Percentiles rank a stretch among this genome's conserved stretches.
Evolutionary conservation across 2,797 vertebrate species (phyloP).

Genomic region (Pseudopleuronectes americanus): DNA sequence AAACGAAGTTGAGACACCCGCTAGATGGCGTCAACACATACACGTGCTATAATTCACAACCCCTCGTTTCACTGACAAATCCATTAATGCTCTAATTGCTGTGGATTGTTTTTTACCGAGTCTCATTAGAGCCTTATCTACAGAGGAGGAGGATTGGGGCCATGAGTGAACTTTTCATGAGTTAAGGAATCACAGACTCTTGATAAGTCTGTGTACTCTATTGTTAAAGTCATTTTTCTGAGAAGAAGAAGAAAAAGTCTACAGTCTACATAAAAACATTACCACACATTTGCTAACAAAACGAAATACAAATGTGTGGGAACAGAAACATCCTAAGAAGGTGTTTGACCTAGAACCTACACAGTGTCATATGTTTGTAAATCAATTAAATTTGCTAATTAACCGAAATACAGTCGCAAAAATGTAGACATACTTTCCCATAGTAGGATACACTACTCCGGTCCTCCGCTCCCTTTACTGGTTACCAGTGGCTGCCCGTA

Average conservation of each 20-base stretch:
- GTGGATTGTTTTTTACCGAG: slow-evolving; percentile 56
- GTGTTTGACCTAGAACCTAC: too few relatives aligned
- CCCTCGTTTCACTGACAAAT: slow-evolving; percentile 57
- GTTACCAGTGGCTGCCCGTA: too few relatives aligned
- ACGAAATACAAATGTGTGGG: too few relatives aligned
- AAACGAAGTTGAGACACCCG: slow-evolving; percentile 43
- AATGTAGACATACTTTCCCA: too few relatives aligned
- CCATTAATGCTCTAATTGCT: slow-evolving; percentile 66
- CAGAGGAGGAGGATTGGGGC: slow-evolving; percentile 8
- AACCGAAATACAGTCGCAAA: too few relatives aligned
- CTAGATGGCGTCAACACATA: slow-evolving; percentile 77
- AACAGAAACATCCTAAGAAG: too few relatives aligned
- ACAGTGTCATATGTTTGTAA: too few relatives aligned
- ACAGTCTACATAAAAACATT: too few relatives aligned
- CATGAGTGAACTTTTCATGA: slow-evolving; percentile 8
- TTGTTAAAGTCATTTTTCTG: neutral
- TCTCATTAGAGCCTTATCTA: slow-evolving; percentile 60
- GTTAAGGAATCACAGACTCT: slow-evolving; percentile 4
- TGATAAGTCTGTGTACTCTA: neutral
- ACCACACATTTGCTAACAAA: too few relatives aligned
- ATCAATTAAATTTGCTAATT: too few relatives aligned
- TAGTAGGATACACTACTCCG: too few relatives aligned
- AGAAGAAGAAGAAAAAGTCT: neutral
- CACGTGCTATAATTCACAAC: slow-evolving; percentile 33
- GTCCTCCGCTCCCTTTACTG: too few relatives aligned